Evolutionary conservation across 2,888 invertebrate genomes (phyloP).

Genomic region (Drosophila siamana): DNA sequence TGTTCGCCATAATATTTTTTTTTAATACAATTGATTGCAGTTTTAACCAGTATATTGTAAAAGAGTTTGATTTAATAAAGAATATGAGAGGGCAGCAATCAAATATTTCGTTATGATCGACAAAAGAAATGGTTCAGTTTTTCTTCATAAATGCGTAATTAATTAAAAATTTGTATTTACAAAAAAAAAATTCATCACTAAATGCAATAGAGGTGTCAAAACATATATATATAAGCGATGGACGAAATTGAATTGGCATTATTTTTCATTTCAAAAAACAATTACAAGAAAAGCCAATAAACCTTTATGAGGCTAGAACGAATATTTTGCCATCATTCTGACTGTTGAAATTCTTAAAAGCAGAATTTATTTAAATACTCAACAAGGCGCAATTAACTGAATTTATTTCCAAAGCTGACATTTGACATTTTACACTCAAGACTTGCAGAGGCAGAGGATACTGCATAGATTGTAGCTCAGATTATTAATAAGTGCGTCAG

Average conservation of each 20-base stretch:
- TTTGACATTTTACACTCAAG: slow-evolving; percentile 25
- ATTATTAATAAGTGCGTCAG: slow-evolving; percentile 63
- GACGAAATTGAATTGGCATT: background rate
- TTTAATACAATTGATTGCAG: slow-evolving; percentile 39
- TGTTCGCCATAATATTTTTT: slow-evolving; percentile 22
- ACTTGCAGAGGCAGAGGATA: background rate
- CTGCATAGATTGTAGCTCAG: slow-evolving; percentile 5
- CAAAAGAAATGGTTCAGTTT: background rate
- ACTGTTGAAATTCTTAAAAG: background rate
- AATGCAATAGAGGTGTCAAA: background rate
- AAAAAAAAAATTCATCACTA: background rate
- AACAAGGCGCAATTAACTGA: slow-evolving; percentile 5
- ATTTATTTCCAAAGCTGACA: slow-evolving; percentile 15
- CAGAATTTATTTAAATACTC: background rate
- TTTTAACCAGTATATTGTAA: slow-evolving; percentile 49
- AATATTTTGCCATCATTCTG: no score
- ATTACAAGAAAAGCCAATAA: background rate
- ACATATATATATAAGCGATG: background rate
- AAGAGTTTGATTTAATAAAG: slow-evolving; percentile 46
- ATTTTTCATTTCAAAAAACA: background rate
- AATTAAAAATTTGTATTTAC: slow-evolving; percentile 14
- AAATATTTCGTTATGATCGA: slow-evolving; percentile 17
- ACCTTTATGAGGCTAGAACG: background rate
- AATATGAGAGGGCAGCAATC: slow-evolving; percentile 16
- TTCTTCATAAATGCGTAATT: slow-evolving; percentile 10